Evolutionary conservation across 2,113 vertebrate genomes (phyloP).

Genomic region (Nannobrachium achirus): DNA sequence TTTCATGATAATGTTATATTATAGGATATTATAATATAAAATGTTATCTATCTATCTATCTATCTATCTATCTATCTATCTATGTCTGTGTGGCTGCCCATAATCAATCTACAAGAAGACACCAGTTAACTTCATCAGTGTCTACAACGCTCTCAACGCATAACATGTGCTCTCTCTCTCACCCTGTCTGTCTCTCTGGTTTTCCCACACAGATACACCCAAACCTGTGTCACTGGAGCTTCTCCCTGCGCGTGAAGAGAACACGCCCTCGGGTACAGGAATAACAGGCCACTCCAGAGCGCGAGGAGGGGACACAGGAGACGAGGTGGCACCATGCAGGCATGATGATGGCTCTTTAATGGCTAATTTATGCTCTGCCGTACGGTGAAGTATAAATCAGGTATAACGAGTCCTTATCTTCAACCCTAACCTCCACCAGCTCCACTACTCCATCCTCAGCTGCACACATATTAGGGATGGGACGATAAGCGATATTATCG

Average conservation of each 20-base stretch:
- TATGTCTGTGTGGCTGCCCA: background rate
- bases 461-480: too few relatives aligned
- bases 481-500: too few relatives aligned
- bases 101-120: background rate
- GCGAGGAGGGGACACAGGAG: constrained; percentile 61
- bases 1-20: too few relatives aligned
- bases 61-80: too few relatives aligned
- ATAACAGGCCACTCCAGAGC: constrained; percentile 80
- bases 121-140: background rate
- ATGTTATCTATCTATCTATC: too few relatives aligned
- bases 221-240: constrained; percentile 54
- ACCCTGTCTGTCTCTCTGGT: constrained; percentile 22
- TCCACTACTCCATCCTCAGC: too few relatives aligned
- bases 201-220: constrained; percentile 32
- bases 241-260: constrained; percentile 38
- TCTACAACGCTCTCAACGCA: background rate
- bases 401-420: constrained; percentile 47
- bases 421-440: background rate
- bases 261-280: constrained; percentile 80
- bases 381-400: too few relatives aligned
- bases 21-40: too few relatives aligned
- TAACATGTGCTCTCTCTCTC: constrained; percentile 1
- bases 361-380: constrained; percentile 4
- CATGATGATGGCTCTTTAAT: constrained; percentile 61
- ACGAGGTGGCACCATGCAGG: constrained; percentile 70